These are phyloP conservation scores for Crossocerus cetratus DNA, from an alignment of 2,888 invertebrate genomes.

Conservation along the genomic window DNA sequence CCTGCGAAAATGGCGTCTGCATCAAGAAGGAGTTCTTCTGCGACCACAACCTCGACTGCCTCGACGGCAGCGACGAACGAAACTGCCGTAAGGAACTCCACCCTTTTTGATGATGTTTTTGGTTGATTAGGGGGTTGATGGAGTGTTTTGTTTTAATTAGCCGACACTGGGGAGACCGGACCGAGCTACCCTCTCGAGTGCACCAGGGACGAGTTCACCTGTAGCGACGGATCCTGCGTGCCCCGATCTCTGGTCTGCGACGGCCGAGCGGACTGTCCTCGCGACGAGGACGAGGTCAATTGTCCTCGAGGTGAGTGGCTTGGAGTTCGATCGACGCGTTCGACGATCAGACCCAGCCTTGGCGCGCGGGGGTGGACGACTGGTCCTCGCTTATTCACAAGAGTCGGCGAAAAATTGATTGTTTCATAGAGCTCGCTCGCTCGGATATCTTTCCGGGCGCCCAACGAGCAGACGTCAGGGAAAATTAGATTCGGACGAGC, in stretches of 20 bases:
- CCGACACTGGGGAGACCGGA: conserved; percentile 55
- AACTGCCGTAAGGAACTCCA: conserved; percentile 78
- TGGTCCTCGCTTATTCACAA: no score
- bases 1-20: conserved; percentile 80
- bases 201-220: conserved; percentile 77
- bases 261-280: conserved; percentile 79
- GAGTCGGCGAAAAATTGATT: no score
- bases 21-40: conserved; percentile 80
- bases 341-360: no score
- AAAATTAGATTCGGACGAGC: no score
- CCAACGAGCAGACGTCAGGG: no score
- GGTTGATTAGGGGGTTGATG: neutral
- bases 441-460: no score
- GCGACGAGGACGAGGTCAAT: conserved; percentile 80
- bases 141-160: conserved; percentile 44
- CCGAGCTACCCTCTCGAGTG: conserved; percentile 63
- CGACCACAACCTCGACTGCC: conserved; percentile 81
- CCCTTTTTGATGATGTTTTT: neutral
- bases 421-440: no score
- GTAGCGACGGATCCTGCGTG: conserved; percentile 79
- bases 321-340: no score
- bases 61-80: conserved; percentile 81
- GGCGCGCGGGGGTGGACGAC: no score
- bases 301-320: conserved; percentile 78
- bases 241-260: conserved; percentile 78